Evolutionary conservation across 2,888 invertebrate genomes (phyloP), one percentile per base, ranked within the genome.

Genomic region (Cactoblastis cactorum): DNA sequence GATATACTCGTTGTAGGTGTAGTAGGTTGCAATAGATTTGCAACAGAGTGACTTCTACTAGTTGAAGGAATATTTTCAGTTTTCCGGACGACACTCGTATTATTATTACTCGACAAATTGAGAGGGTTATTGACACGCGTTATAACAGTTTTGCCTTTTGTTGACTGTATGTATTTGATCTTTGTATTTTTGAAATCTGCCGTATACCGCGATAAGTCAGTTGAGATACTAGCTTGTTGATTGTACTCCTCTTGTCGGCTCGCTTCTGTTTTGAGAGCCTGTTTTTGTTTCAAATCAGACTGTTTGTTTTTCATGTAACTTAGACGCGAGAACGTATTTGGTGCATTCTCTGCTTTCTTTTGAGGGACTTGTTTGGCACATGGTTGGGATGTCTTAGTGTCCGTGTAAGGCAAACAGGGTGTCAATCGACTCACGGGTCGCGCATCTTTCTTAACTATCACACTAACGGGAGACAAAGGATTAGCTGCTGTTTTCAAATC

Each of bases 251-350:
- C 54, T 57, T 37, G 57, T 33, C 48, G 62, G 61, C 45, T 59
- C 56, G 41, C 55, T 55, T 46, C 49, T 12, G 56, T 49, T 12
- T 62, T 57, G 34, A 15, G 45, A 19, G 63, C 49, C 22, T 61
- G 62, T 62, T 75, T 75, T 2, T 61, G 47, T 58, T 74, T 79
- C 3, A 57, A 58, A 48, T 83, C 80, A 22, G 53, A 65, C 59
- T 80, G 80, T 62, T 82, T 81, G 54, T 71, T 83, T 64, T 81
- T 88, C 73, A 84, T 74, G 56, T 87, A 89, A 57, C 77, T 86
- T 45, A 81, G 77, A 22, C 89, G 80, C 11, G 88, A 70, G 61
- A 88, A 89, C 1, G 89, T 89, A 50, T 86, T 81, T 1, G 80
- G 78, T 19, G 76, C 79, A 49, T 70, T 71, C 28, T 84, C 83